Evolutionary conservation across 2,797 vertebrate species (phyloP).

Genomic region (Nyctibius grandis): DNA sequence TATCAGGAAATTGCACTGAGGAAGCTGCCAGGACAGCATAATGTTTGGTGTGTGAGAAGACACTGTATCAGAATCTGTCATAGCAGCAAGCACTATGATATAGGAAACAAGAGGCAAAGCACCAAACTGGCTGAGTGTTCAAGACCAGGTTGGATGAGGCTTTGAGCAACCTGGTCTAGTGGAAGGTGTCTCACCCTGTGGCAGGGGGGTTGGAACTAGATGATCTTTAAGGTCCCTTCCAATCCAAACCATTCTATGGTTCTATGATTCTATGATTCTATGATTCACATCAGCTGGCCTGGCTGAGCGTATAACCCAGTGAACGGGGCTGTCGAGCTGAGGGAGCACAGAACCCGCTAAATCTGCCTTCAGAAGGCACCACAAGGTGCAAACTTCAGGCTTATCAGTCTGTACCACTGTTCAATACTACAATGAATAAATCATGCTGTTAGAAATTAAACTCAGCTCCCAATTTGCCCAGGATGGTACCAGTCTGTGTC

Average conservation of each 20-base stretch:
- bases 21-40: background rate
- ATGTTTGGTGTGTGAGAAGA: background rate
- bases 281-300: background rate
- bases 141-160: too few relatives aligned
- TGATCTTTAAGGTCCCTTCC: too few relatives aligned
- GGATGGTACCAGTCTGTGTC: background rate
- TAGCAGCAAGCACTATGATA: background rate
- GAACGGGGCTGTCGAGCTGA: background rate
- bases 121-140: background rate
- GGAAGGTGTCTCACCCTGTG: too few relatives aligned
- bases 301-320: background rate
- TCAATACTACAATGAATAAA: background rate
- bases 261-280: too few relatives aligned
- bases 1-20: background rate
- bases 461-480: background rate
- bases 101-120: background rate
- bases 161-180: too few relatives aligned
- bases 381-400: background rate
- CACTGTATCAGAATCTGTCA: background rate
- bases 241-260: too few relatives aligned
- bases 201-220: too few relatives aligned
- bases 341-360: background rate
- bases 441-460: background rate
- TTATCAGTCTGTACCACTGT: background rate
- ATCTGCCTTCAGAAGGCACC: background rate